Evolutionary conservation across 2,888 invertebrate species (phyloP).

Genomic region (Ophioninae sp.): DNA sequence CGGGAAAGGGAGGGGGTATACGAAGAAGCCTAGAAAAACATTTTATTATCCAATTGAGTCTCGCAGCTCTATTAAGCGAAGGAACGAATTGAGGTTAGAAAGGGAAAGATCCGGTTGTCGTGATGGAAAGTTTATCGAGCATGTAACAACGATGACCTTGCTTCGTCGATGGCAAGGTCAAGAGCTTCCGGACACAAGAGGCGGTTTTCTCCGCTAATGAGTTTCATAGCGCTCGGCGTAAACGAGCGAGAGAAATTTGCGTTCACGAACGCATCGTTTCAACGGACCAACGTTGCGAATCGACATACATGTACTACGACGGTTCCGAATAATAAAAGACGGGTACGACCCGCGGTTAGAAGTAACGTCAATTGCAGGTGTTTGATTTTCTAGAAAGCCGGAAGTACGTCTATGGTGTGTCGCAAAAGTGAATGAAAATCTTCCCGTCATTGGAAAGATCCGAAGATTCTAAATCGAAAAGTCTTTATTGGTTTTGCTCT

Average conservation of each 20-base stretch:
- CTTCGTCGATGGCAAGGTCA: slow-evolving; percentile 37
- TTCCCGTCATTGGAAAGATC: not conserved
- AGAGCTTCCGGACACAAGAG: slow-evolving; percentile 29
- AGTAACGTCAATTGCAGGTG: not conserved
- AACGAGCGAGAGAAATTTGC: slow-evolving; percentile 44
- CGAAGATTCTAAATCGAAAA: not conserved
- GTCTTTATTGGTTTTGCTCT: not conserved
- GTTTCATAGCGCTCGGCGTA: slow-evolving; percentile 46
- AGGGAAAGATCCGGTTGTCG: slow-evolving; percentile 18
- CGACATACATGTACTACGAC: not conserved
- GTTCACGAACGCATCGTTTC: slow-evolving; percentile 20
- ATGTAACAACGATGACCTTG: slow-evolving; percentile 30
- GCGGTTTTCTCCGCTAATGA: slow-evolving; percentile 53
- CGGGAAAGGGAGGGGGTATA: not conserved
- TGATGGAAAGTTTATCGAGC: slow-evolving; percentile 41
- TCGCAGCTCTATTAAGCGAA: not conserved
- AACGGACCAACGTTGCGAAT: slow-evolving; percentile 14
- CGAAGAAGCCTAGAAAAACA: not conserved
- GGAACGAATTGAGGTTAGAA: slow-evolving; percentile 5
- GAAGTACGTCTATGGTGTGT: not conserved
- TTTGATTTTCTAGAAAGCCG: not conserved
- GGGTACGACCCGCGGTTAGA: not conserved
- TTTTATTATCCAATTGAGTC: not conserved
- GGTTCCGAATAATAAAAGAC: not conserved
- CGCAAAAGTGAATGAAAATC: not conserved